phyloP scores from a whole-genome alignment of 2,797 vertebrate genomes.

The Phyllotis vaccarum region DNA sequence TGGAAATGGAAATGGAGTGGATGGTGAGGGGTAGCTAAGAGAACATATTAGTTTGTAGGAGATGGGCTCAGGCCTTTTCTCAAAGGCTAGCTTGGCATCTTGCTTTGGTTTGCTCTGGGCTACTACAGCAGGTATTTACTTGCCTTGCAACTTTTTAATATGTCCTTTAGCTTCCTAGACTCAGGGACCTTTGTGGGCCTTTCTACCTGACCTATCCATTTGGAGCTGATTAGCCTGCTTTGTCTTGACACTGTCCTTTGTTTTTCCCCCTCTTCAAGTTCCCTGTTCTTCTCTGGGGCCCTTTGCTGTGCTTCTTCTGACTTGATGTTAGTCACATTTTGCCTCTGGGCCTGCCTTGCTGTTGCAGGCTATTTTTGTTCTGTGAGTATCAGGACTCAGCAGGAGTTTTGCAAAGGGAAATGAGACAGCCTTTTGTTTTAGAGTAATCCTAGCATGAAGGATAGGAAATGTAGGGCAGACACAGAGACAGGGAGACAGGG shows the following conservation, averaged over 20 bases:
- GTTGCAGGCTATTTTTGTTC: not conserved
- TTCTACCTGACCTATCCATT: not conserved
- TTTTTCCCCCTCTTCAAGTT: not conserved
- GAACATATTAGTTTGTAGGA: no score
- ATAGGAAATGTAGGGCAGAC: not conserved
- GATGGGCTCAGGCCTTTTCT: not conserved
- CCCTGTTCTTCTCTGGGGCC: not conserved
- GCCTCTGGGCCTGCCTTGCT: not conserved
- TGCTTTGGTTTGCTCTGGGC: not conserved
- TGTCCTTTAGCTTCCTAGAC: not conserved
- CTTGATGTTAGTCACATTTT: not conserved
- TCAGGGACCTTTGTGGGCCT: not conserved
- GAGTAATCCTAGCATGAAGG: not conserved
- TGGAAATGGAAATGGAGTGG: not conserved
- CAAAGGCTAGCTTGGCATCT: not conserved
- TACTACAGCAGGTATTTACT: not conserved
- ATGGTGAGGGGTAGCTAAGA: accelerated
- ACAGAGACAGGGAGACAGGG: not conserved
- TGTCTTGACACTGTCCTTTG: constrained; percentile 22
- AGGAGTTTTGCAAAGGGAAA: not conserved
- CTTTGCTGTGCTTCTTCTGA: not conserved
- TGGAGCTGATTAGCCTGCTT: not conserved
- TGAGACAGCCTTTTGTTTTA: constrained; percentile 26
- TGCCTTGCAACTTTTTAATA: not conserved
- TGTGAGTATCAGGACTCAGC: not conserved